phyloP scores from a whole-genome alignment of 2,797 vertebrate species.

The Coranthus polyacanthus region DNA sequence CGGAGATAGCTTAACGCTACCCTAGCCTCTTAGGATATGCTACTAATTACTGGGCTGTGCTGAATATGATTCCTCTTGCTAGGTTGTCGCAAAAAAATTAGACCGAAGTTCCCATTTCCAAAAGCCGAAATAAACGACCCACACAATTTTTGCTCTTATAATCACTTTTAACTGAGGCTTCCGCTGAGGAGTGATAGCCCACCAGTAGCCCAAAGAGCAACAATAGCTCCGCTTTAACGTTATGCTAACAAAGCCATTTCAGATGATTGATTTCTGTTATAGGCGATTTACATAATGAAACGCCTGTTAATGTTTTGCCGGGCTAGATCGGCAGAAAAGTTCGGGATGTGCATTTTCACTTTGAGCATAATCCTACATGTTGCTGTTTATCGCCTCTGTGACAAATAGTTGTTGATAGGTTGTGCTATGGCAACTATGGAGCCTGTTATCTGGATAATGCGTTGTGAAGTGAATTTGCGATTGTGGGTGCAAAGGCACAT shows the following conservation, averaged over 20 bases:
- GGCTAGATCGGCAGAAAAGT: conserved; percentile 30
- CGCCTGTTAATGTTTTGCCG: not conserved
- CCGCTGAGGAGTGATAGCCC: conserved; percentile 50
- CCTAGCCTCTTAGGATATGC: conserved; percentile 77
- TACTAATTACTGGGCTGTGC: conserved; percentile 79
- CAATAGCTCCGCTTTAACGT: conserved; percentile 73
- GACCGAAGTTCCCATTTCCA: conserved; percentile 32
- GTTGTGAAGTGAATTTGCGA: not conserved
- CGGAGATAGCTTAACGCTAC: conserved; percentile 73
- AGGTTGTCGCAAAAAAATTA: conserved; percentile 34
- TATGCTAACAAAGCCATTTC: conserved; percentile 78
- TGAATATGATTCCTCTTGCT: conserved; percentile 41
- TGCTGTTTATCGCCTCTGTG: conserved; percentile 61
- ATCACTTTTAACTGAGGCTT: conserved; percentile 59
- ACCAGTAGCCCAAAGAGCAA: conserved; percentile 57
- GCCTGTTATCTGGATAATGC: conserved; percentile 23
- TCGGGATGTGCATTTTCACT: conserved; percentile 38
- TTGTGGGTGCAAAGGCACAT: not conserved
- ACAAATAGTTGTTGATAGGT: conserved; percentile 58
- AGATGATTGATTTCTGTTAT: conserved; percentile 56
- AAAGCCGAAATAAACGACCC: conserved; percentile 11
- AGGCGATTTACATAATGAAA: not conserved
- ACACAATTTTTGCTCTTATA: conserved; percentile 15
- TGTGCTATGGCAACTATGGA: conserved; percentile 53
- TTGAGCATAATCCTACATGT: conserved; percentile 61